These are phyloP conservation scores for Plecotus auritus DNA, from an alignment of 2,113 vertebrate species.

Conservation along the genomic window DNA sequence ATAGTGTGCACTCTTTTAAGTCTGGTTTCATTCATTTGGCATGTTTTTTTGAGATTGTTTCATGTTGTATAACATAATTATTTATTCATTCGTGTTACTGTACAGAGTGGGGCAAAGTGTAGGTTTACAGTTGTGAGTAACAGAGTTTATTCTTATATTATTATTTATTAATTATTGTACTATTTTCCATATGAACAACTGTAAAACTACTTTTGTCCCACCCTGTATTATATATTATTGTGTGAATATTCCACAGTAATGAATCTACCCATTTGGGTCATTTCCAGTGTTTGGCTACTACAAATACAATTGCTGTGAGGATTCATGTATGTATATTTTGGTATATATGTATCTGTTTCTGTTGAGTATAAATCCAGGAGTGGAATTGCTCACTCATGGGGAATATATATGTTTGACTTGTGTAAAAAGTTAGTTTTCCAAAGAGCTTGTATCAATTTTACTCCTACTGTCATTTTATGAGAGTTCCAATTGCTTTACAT, in stretches of 20 bases:
- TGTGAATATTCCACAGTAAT: not conserved
- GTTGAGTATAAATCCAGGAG: not conserved
- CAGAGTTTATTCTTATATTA: too few relatives aligned
- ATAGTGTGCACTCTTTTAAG: not conserved
- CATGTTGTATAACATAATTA: not conserved
- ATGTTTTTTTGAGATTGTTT: not conserved
- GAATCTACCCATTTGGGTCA: not conserved
- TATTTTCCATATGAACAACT: too few relatives aligned
- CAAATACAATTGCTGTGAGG: not conserved
- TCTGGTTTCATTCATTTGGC: not conserved
- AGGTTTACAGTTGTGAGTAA: too few relatives aligned
- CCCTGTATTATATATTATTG: not conserved
- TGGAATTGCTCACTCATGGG: not conserved
- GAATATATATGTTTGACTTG: not conserved
- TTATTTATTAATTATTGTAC: too few relatives aligned
- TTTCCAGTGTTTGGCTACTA: not conserved
- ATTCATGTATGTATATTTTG: not conserved
- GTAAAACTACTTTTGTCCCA: too few relatives aligned
- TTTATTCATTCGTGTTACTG: not conserved
- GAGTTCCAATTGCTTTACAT: not conserved
- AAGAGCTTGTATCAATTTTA: not conserved
- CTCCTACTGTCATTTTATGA: not conserved
- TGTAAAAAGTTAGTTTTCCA: not conserved
- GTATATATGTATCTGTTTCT: not conserved
- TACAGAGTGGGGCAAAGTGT: too few relatives aligned